Evolutionary conservation across 1,140 invertebrate species (phyloP).

Genomic region (Zaprionus tsacasi): DNA sequence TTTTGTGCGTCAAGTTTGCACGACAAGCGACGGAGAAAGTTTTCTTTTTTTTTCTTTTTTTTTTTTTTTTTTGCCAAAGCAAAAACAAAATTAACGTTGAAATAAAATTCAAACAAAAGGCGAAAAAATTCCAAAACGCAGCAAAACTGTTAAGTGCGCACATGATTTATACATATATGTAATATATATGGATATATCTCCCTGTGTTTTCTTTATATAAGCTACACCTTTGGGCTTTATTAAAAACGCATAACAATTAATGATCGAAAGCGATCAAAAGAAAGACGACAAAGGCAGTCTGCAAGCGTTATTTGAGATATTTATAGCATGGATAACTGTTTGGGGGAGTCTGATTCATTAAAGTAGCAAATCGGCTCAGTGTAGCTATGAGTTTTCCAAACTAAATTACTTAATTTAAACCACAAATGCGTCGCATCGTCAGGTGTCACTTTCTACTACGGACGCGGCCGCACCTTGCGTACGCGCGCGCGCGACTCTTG

Average conservation of each 20-base stretch:
- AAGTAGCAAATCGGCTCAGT: conserved; percentile 10
- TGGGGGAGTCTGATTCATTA: conserved; percentile 25
- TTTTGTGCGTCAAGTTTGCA: conserved; percentile 66
- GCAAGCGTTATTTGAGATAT: not conserved
- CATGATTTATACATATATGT: conserved; percentile 45
- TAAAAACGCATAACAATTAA: conserved; percentile 79
- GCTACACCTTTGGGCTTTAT: conserved; percentile 38
- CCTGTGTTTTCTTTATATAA: conserved; percentile 56
- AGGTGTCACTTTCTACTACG: conserved; percentile 70
- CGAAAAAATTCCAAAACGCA: conserved; percentile 60
- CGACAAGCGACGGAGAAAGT: conserved; percentile 74
- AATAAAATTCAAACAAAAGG: conserved; percentile 58
- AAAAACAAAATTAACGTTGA: conserved; percentile 64
- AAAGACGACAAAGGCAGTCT: conserved; percentile 42
- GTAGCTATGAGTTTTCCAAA: conserved; percentile 8
- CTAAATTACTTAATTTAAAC: conserved; percentile 75
- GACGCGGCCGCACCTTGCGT: conserved; percentile 41
- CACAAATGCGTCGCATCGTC: conserved; percentile 59
- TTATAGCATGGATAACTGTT: not conserved
- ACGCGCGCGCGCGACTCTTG: conserved; percentile 35
- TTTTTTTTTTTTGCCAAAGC: conserved; percentile 50
- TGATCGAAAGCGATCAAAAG: conserved; percentile 26
- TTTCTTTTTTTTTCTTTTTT: conserved; percentile 58
- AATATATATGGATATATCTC: conserved; percentile 31
- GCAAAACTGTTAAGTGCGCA: conserved; percentile 66